Conservation (phyloP, 2,888 invertebrate species). For the Omphaloscelis lunosa region DNA sequence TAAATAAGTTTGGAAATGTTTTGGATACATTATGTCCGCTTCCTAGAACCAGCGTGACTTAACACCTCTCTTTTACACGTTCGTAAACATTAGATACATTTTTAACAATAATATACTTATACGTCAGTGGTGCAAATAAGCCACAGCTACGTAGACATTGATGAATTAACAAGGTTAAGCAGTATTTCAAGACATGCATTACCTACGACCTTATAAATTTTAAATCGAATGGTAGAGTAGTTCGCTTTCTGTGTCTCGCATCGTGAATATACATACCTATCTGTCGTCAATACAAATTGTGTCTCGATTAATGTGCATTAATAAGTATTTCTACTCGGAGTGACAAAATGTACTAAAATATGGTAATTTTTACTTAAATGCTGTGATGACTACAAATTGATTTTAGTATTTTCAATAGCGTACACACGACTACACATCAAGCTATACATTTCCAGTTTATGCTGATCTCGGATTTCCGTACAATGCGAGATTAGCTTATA, state of each 20-base stretch:
- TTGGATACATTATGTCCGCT: slow-evolving; percentile 60
- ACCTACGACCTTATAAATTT: slow-evolving; percentile 25
- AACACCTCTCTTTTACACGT: slow-evolving; percentile 55
- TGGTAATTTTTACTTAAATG: background rate
- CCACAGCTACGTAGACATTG: slow-evolving; percentile 47
- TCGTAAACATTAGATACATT: slow-evolving; percentile 64
- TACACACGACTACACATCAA: no score
- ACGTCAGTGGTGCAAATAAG: slow-evolving; percentile 50
- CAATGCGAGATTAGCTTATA: no score
- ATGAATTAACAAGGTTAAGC: slow-evolving; percentile 40
- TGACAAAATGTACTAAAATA: no score
- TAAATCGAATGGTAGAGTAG: background rate
- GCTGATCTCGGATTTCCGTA: no score
- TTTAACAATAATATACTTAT: slow-evolving; percentile 50
- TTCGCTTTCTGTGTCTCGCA: background rate
- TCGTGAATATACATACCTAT: background rate
- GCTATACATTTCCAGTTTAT: no score
- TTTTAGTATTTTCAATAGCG: no score
- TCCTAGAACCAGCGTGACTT: slow-evolving; percentile 67
- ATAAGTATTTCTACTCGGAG: background rate
- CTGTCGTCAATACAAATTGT: background rate
- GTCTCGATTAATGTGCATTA: background rate
- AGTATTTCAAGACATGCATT: slow-evolving; percentile 11
- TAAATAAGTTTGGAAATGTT: slow-evolving; percentile 50
- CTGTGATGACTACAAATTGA: background rate